Evolutionary conservation across 2,113 vertebrate species (phyloP), one percentile per base, ranked within the genome.

Genomic region (Sinosuthora webbiana): DNA sequence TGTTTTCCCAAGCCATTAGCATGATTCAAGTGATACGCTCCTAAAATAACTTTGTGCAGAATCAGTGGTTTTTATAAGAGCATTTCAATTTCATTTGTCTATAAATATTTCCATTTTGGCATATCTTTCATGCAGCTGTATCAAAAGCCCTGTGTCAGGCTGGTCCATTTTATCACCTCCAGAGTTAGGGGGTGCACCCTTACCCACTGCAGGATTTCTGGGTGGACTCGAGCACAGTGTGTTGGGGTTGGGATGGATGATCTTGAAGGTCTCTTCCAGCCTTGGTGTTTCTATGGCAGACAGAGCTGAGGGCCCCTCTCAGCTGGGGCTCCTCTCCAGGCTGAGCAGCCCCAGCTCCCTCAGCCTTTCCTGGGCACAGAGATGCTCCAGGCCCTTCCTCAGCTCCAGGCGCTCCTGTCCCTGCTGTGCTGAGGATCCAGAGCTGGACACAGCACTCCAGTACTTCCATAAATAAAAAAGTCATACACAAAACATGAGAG

Each of bases 231-330:
- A 42, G 39, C 63, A 24, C 31, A 16, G 8, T 6, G 21, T 47
- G 13, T 5, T 77, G 24, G 60, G 50, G 12, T 22, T 41, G 35
- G 30, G n/a, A n/a, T 42, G 44, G 37, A 19, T 3, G 3, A 5
- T 3, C 45, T 10, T 33, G 37, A 68, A 52, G 33, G 33, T 59
- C 21, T 37, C 27, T 68, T 37, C 53, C 44, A 44, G 2, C 37
- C 17, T 7, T 33, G 45, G 19, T 45, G 14, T 5, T 35, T 67
- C 62, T 14, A 1, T 9, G 37, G 13, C 22, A 31, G 0, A 0
- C 23, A 45, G 24, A 28, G 5, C 28, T 45, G 19, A 30, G 23
- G 71, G 13, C 15, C 33, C 22, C 45, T 82, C 87, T 67, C 76
- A 17, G 9, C 83, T 6, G 50, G 2, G 33, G 15, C 22, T 45